Evolutionary conservation across 2,113 vertebrate genomes (phyloP), one percentile per base, ranked within the genome.

Genomic region (Pleuronectes platessa): DNA sequence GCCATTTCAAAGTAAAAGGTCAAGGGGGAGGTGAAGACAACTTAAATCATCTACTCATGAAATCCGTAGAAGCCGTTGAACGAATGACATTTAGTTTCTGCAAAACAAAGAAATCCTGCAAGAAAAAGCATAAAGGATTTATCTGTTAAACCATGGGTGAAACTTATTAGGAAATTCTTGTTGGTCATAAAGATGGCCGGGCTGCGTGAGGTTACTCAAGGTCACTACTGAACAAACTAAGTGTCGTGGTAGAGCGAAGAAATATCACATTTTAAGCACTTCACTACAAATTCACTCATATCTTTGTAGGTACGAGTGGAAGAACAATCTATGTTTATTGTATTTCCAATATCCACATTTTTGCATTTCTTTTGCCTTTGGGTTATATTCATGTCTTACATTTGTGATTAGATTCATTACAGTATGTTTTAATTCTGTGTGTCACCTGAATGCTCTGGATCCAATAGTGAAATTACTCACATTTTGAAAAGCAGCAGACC

Each of bases 1-100:
- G 53, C 56, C 31, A 76, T 68, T 56, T 20, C 24, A 56, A 63
- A 42, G 47, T 31, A 14, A 82, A 83, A 86, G 83, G 73, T 85
- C 77, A 78, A 45, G 10, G 62, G 18, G 49, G 14, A 27, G 61
- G 4, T 3, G 20, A 61, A 68, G 59, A 1, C 42, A 61, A 71
- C n/a, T 55, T 26, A 61, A 58, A 79, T 8, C 65, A 24, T 58
- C 21, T n/a, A 45, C 23, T 55, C 47, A 61, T 70, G 27, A 21
- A 68, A 73, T 20, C 7, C 23, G 17, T 3, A n/a, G 13, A 3
- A 67, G 59, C 45, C 54, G 47, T n/a, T 23, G 37, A 47, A 35
- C 6, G 6, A 18, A 18, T 51, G 59, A 75, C 62, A 60, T 73
- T 63, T 42, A 58, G 59, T 21, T 47, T 71, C 61, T 15, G 31